Evolutionary conservation across 2,797 vertebrate species (phyloP), one percentile per base, ranked within the genome.

Genomic region (Rhinella marina): DNA sequence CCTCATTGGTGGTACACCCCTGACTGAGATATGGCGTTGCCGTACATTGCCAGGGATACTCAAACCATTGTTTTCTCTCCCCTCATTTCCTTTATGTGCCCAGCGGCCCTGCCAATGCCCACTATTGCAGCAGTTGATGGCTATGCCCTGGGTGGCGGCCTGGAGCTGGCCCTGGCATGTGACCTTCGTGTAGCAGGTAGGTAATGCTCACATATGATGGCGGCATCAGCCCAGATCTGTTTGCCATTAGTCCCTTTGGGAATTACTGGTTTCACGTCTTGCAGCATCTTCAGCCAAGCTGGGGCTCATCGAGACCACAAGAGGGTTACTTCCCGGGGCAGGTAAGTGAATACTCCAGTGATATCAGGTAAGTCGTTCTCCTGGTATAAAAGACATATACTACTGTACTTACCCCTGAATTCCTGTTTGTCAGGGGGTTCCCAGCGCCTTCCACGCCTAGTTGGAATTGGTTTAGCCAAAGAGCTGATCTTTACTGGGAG

Each of bases 261-360:
- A 61, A 48, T 81, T 57, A 41, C 19, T n/a, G 16, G 14, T 62
- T 85, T 17, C 94, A 93, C 91, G 23, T 75, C 72, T 83, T 86
- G 41, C 94, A 99, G 98, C 97, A 89, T 94, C 93, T 88, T 96
- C 96, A 0, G 97, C 98, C 83, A 96, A 98, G 95, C 96, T 99
- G 97, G 98, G 98, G 86, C 96, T 99, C 92, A 98, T 98, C n/a
- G 98, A 99, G 94, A 98, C 98, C 12, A 98, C 97, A 0, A 95
- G 97, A 90, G 98, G 98, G 88, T 96, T 99, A 90, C 96, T 99
- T 85, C 98, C 98, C 32, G 98, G 98, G 89, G 98, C 98, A 88
- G 98, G 98, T 99, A 95, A 57, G 80, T 9, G 66, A 8, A 70
- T 64, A 27, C 12, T 4, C 13, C 32, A 0, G 3, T 23, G 32